Evolutionary conservation across 2,797 vertebrate species (phyloP), one percentile per base, ranked within the genome.

Genomic region (Crocodylus rhombifer): DNA sequence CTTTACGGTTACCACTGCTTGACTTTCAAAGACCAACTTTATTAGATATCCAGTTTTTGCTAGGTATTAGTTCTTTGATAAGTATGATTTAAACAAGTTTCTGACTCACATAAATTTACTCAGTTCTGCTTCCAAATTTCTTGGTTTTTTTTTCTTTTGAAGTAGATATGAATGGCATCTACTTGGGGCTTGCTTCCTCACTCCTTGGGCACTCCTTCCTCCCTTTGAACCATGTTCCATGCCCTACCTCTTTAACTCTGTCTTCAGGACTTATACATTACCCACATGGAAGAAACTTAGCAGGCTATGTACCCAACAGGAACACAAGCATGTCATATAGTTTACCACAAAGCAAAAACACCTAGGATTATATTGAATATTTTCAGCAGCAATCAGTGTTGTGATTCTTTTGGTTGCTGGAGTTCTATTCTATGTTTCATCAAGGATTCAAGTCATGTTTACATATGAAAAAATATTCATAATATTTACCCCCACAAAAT

Each of bases 211-310:
- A 1, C 3, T 2, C 88, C 90, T 81, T 80, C 62, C 36, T 94
- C 17, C 77, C 93, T 95, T 96, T 97, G 96, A 97, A 95, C 94
- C 95, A 77, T 77, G 91, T 95, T 83, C 83, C 95, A 69, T 89
- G 84, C 87, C 80, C 89, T 95, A 88, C 57, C 71, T 51, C 30
- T 36, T 51, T 51, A 69, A 60, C 56, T 51, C 0, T 7, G 0
- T 55, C 86, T 88, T 77, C 15, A 85, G 86, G 84, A 86, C 21
- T 67, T 92, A 85, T 86, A 89, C 2, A 0, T 84, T 80, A 81
- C 84, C 91, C 92, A 96, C 88, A 94, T 95, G 92, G 96, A 95
- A 96, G 93, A 90, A 61, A 77, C 65, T 23, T 28, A 84, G 15
- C 0, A 1, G 14, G 23, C 3, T 21, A 51, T 42, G 69, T 73